Percentiles rank a stretch among this genome's conserved stretches.
Evolutionary conservation across 2,113 vertebrate genomes (phyloP).

Genomic region (Oceanodroma tethys): DNA sequence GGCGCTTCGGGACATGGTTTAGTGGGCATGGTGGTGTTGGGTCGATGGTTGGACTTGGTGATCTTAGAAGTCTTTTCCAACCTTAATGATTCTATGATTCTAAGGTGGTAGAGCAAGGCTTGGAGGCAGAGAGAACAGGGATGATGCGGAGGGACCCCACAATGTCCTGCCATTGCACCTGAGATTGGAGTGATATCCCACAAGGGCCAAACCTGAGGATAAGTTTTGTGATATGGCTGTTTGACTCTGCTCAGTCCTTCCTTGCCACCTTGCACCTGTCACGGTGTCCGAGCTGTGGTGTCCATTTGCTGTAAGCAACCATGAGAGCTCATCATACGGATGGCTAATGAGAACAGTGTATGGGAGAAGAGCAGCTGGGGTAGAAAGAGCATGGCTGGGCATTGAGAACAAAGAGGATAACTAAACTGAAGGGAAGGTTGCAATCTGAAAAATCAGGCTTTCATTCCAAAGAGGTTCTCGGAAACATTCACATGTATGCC

Average conservation of each 20-base stretch:
- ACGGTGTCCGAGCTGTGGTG: not conserved
- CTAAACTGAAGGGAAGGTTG: not conserved
- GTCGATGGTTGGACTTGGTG: too few species aligned
- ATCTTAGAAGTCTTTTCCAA: too few species aligned
- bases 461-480: not conserved
- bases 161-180: not conserved
- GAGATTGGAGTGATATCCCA: not conserved
- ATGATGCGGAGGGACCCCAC: not conserved
- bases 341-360: not conserved
- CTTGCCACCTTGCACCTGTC: not conserved
- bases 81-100: too few species aligned
- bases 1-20: too few species aligned
- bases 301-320: not conserved
- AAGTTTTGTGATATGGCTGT: not conserved
- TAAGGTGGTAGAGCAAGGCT: not conserved
- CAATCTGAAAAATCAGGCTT: not conserved
- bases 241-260: not conserved
- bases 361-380: not conserved
- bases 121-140: not conserved
- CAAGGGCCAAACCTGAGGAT: not conserved
- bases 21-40: too few species aligned
- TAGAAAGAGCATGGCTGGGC: not conserved
- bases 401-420: not conserved
- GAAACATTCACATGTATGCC: not conserved
- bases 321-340: not conserved